Percentiles rank a stretch among this genome's conserved stretches.
Evolutionary conservation across 2,888 invertebrate genomes (phyloP).

Genomic region (Cheilosia scutellata): DNA sequence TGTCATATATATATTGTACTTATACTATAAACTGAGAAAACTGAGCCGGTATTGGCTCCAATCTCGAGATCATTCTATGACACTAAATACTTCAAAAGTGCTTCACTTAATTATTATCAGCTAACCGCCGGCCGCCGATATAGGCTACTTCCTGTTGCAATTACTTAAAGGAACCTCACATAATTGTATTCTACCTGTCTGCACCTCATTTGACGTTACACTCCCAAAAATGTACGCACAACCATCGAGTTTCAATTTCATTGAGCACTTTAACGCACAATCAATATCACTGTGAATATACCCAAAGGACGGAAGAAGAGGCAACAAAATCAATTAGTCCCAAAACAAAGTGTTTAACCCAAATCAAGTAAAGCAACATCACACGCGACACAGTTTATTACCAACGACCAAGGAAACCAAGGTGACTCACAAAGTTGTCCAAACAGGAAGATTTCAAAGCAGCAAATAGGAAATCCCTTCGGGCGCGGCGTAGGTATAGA

Average conservation of each 20-base stretch:
- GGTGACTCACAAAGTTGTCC: constrained; percentile 61
- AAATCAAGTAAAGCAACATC: constrained; percentile 58
- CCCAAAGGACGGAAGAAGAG: constrained; percentile 7
- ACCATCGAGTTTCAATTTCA: constrained; percentile 34
- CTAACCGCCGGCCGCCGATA: not conserved
- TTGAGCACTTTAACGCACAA: constrained; percentile 46
- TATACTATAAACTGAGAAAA: no score
- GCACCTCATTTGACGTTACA: constrained; percentile 43
- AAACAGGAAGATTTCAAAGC: constrained; percentile 62
- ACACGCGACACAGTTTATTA: constrained; percentile 66
- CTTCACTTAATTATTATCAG: constrained; percentile 15
- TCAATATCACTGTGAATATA: constrained; percentile 22
- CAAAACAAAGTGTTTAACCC: constrained; percentile 70
- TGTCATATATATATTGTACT: no score
- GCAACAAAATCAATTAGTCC: constrained; percentile 67
- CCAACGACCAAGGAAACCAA: constrained; percentile 12
- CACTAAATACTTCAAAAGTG: not conserved
- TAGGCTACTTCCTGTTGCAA: constrained; percentile 59
- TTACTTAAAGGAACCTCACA: constrained; percentile 5
- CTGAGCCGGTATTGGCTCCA: no score
- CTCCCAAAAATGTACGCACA: constrained; percentile 25
- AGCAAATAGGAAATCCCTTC: constrained; percentile 63
- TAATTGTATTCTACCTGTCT: constrained; percentile 25
- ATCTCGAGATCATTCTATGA: not conserved
- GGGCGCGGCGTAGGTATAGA: constrained; percentile 66